phyloP scores from a whole-genome alignment of 2,113 vertebrate genomes.

The Leptobrachium leishanense region DNA sequence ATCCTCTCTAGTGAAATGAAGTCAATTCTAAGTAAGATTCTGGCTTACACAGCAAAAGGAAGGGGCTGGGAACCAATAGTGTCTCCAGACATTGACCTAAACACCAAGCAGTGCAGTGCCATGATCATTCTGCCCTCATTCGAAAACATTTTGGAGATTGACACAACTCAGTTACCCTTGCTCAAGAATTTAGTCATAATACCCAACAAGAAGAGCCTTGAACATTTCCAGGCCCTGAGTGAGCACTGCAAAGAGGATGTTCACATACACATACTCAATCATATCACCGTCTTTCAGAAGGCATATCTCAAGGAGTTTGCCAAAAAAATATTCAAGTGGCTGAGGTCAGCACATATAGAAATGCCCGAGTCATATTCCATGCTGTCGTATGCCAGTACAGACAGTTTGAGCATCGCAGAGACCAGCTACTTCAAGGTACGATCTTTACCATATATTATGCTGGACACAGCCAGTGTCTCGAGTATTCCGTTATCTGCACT shows the following conservation, averaged over 20 bases:
- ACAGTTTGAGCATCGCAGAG: background rate
- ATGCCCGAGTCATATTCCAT: background rate
- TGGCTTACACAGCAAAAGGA: slow-evolving; percentile 67
- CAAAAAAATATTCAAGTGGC: slow-evolving; percentile 63
- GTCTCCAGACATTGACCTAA: background rate
- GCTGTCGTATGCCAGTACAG: slow-evolving; percentile 22
- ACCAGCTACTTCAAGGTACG: slow-evolving; percentile 70
- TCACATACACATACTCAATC: slow-evolving; percentile 63
- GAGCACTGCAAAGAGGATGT: slow-evolving; percentile 58
- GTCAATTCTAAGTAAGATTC: slow-evolving; percentile 68
- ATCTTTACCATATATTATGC: slow-evolving; percentile 56
- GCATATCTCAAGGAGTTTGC: slow-evolving; percentile 63
- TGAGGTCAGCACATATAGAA: slow-evolving; percentile 58
- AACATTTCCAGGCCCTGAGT: slow-evolving; percentile 46
- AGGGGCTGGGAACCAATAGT: slow-evolving; percentile 68
- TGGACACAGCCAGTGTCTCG: slow-evolving; percentile 57
- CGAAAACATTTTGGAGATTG: slow-evolving; percentile 51
- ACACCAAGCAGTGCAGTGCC: slow-evolving; percentile 58
- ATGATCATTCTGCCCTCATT: slow-evolving; percentile 72
- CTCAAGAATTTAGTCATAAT: slow-evolving; percentile 70
- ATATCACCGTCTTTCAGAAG: slow-evolving; percentile 69
- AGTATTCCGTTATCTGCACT: slow-evolving; percentile 59
- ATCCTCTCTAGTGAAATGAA: slow-evolving; percentile 67
- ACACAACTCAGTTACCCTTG: slow-evolving; percentile 41
- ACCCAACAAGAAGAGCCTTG: slow-evolving; percentile 55